Conservation (phyloP, 1,140 invertebrate species). For the Patella vulgata region DNA sequence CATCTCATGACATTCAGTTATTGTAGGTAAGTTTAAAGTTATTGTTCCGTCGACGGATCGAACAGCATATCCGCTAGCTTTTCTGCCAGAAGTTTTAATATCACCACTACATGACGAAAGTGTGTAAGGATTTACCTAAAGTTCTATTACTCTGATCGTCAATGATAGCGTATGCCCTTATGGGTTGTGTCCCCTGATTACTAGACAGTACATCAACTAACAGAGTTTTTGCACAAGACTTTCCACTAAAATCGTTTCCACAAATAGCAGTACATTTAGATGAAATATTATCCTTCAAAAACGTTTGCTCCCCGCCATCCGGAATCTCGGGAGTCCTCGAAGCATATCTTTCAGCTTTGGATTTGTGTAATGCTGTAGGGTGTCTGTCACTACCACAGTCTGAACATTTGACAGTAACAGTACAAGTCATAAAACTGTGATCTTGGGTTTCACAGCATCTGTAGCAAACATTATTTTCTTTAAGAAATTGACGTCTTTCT, state of each 20-base stretch:
- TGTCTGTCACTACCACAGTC: no score
- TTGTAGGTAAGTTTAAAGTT: conserved; percentile 5
- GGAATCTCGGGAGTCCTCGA: no score
- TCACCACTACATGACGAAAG: conserved; percentile 20
- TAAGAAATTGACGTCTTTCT: no score
- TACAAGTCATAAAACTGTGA: no score
- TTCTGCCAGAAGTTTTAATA: conserved; percentile 10
- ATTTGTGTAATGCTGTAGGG: no score
- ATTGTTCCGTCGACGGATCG: conserved; percentile 3
- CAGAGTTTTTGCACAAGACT: conserved; percentile 30
- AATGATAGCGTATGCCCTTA: conserved; percentile 16
- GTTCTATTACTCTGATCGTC: conserved; percentile 28
- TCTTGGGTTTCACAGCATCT: no score
- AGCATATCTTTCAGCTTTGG: no score
- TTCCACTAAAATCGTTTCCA: conserved; percentile 9
- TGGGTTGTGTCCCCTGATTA: neutral
- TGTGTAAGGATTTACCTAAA: conserved; percentile 14
- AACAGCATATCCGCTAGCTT: conserved; percentile 7
- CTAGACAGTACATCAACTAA: conserved; percentile 13
- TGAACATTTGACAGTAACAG: no score
- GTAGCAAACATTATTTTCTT: no score
- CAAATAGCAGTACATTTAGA: conserved; percentile 22
- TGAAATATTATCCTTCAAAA: neutral
- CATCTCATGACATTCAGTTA: conserved; percentile 27
- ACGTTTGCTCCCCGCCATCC: conserved; percentile 10